A percentile compares a stretch with the other conserved stretches of the same genome.
Conservation (phyloP, 2,888 invertebrate species). For the Stenodera caucasica region DNA sequence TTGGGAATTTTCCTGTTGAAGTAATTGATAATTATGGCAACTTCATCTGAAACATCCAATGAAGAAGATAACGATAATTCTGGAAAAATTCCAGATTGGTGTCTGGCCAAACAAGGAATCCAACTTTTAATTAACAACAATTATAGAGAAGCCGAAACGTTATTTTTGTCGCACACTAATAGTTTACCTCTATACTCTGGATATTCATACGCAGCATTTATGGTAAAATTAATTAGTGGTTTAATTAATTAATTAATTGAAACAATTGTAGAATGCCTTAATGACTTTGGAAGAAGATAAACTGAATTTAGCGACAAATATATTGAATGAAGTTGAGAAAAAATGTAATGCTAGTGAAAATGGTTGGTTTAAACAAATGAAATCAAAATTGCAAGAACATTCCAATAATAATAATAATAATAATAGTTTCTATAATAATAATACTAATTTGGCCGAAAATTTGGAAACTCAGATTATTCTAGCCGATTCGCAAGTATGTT, state of each 20-base stretch:
- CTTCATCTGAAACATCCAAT: too few species aligned
- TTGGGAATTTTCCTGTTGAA: too few species aligned
- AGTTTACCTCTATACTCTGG: slow-evolving; percentile 57
- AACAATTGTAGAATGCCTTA: slow-evolving; percentile 62
- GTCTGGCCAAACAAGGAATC: slow-evolving; percentile 55
- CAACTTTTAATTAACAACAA: slow-evolving; percentile 57
- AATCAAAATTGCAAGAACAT: slow-evolving; percentile 45
- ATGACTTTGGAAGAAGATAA: slow-evolving; percentile 73
- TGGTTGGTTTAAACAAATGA: slow-evolving; percentile 62
- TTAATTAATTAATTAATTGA: background rate
- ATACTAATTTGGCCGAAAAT: slow-evolving; percentile 51
- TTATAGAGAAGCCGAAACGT: slow-evolving; percentile 53
- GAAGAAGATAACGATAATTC: background rate
- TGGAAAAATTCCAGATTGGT: slow-evolving; percentile 48
- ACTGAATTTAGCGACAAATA: slow-evolving; percentile 60
- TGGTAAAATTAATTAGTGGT: slow-evolving; percentile 47
- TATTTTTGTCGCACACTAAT: slow-evolving; percentile 55
- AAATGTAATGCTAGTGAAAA: slow-evolving; percentile 59
- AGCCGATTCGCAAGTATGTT: slow-evolving; percentile 67
- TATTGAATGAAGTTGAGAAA: slow-evolving; percentile 64
- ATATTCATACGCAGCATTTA: slow-evolving; percentile 57
- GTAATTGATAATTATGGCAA: too few species aligned
- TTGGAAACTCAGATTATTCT: slow-evolving; percentile 68
- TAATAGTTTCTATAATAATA: background rate
- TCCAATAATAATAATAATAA: background rate